These are phyloP conservation scores for Dryobotodes eremita DNA, from an alignment of 2,888 invertebrate genomes.

Conservation along the genomic window DNA sequence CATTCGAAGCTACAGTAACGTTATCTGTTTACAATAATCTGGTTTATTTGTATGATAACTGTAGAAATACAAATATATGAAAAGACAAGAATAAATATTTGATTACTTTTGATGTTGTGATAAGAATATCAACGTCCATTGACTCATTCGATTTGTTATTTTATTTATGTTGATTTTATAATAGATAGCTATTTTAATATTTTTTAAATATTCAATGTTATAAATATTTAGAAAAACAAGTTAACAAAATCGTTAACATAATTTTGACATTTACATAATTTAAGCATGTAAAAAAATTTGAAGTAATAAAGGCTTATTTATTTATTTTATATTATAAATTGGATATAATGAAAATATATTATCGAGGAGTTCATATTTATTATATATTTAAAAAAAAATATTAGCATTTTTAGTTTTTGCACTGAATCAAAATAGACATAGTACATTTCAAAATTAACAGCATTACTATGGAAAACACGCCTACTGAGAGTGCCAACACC, in stretches of 20 bases:
- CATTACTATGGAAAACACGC: constrained; percentile 58
- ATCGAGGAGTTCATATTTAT: background rate
- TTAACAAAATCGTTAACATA: background rate
- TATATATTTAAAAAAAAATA: background rate
- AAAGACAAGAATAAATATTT: constrained; percentile 15
- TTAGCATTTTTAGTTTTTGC: background rate
- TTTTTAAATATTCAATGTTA: background rate
- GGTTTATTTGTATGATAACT: constrained; percentile 3
- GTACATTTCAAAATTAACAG: constrained; percentile 1
- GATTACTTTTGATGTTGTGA: constrained; percentile 15
- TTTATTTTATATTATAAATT: background rate
- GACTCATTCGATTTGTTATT: constrained; percentile 1
- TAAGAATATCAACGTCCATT: constrained; percentile 30
- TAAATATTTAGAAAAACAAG: background rate
- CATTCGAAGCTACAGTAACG: constrained; percentile 44
- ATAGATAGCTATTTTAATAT: background rate
- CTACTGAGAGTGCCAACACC: constrained; percentile 12
- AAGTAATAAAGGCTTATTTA: too few species aligned
- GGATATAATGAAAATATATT: background rate
- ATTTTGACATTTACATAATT: background rate
- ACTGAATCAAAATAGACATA: background rate
- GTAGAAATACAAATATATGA: constrained; percentile 19
- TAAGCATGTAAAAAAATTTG: too few species aligned
- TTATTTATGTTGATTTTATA: background rate
- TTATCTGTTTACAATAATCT: constrained; percentile 22